These are phyloP conservation scores for Hippocampus mohnikei DNA, from an alignment of 2,113 vertebrate genomes.

Conservation along the genomic window DNA sequence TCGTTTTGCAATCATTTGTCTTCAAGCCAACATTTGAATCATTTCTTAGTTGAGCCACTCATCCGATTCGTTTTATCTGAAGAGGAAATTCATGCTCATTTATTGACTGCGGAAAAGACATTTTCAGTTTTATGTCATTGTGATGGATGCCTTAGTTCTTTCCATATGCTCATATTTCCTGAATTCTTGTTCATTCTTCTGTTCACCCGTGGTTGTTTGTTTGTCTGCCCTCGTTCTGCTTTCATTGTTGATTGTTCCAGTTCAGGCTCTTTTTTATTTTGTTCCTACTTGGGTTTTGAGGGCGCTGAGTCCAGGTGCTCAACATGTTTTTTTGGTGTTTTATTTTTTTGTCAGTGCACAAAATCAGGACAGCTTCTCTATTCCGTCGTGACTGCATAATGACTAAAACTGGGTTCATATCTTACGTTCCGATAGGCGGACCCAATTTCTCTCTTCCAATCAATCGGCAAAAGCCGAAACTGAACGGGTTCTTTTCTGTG, in stretches of 20 bases:
- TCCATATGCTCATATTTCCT: neutral
- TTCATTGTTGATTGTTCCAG: neutral
- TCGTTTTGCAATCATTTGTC: slow-evolving; percentile 8
- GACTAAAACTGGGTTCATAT: too few relatives aligned
- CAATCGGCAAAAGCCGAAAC: neutral
- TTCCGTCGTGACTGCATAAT: neutral
- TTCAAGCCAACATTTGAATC: slow-evolving; percentile 3
- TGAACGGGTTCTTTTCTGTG: slow-evolving; percentile 8
- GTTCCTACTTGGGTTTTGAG: neutral
- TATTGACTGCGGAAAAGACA: slow-evolving; percentile 11
- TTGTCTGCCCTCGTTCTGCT: neutral
- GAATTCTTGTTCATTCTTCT: neutral
- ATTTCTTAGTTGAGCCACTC: slow-evolving; percentile 13
- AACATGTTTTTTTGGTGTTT: neutral
- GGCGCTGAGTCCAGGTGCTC: neutral
- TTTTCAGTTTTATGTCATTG: slow-evolving; percentile 9
- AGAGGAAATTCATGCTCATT: slow-evolving; percentile 14
- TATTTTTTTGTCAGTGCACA: neutral
- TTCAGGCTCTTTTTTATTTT: neutral
- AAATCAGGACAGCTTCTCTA: neutral
- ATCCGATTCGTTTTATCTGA: slow-evolving; percentile 19
- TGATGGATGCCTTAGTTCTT: neutral
- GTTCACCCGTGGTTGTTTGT: neutral
- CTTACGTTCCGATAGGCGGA: too few relatives aligned
- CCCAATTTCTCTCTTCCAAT: neutral